phyloP scores from a whole-genome alignment of 1,140 invertebrate species.

The Physella acuta region DNA sequence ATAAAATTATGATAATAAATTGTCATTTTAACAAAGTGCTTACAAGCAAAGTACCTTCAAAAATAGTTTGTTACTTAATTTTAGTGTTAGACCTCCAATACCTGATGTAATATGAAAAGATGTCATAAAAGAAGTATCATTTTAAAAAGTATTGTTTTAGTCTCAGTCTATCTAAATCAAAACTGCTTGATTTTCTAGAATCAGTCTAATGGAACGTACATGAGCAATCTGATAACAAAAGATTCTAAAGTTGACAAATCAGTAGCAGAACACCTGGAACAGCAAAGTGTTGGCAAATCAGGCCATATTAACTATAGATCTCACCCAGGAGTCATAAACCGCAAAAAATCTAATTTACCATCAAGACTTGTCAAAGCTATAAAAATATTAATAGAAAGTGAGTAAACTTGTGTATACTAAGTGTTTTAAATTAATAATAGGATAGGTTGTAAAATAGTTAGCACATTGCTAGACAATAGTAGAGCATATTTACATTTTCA shows the following conservation, averaged over 20 bases:
- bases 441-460: neutral
- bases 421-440: neutral
- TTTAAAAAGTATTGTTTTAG: too few relatives aligned
- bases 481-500: slow-evolving; percentile 1
- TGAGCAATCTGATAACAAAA: neutral
- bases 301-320: slow-evolving; percentile 1
- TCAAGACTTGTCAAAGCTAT: neutral
- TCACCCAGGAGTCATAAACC: slow-evolving; percentile 7
- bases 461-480: neutral
- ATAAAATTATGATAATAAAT: too few relatives aligned
- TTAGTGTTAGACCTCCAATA: too few relatives aligned
- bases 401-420: neutral
- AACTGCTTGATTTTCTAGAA: too few relatives aligned
- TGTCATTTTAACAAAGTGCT: too few relatives aligned
- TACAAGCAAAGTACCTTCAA: too few relatives aligned
- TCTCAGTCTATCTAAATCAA: too few relatives aligned
- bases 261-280: neutral
- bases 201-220: too few relatives aligned
- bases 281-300: neutral
- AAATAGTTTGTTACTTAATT: too few relatives aligned
- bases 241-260: neutral
- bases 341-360: neutral
- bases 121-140: too few relatives aligned
- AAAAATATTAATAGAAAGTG: slow-evolving; percentile 15
- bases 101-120: too few relatives aligned